Evolutionary conservation across 2,797 vertebrate species (phyloP).

Genomic region (Clarias fuscus): DNA sequence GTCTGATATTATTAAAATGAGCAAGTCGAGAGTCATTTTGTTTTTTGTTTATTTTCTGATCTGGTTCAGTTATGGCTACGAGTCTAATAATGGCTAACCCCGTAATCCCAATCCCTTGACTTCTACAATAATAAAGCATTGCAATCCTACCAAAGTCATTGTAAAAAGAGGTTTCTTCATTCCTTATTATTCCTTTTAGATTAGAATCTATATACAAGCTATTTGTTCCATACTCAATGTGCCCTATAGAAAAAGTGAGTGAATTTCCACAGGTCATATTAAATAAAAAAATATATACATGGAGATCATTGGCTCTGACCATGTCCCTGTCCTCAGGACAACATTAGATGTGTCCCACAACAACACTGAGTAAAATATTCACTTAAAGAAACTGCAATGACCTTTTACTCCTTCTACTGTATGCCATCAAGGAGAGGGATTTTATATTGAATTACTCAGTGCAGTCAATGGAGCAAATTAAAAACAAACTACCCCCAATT

Average conservation of each 20-base stretch:
- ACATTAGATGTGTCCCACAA: neutral
- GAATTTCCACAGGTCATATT: neutral
- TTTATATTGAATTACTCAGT: neutral
- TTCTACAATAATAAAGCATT: neutral
- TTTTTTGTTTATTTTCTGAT: neutral
- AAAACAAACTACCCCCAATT: neutral
- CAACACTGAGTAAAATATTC: neutral
- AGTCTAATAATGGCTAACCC: neutral
- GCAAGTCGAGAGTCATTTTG: neutral
- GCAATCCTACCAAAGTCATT: neutral
- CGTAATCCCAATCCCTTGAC: neutral
- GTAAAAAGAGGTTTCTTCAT: neutral
- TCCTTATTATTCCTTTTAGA: neutral
- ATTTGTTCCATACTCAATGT: too few relatives aligned
- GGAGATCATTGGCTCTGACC: neutral
- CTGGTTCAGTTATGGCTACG: neutral
- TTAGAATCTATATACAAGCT: neutral
- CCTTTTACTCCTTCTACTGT: neutral
- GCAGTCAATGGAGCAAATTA: neutral
- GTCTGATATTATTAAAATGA: constrained; percentile 5
- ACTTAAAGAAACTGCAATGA: neutral
- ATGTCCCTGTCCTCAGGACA: too few relatives aligned
- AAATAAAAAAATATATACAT: neutral
- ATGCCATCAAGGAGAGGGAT: neutral
- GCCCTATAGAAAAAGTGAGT: neutral